Evolutionary conservation across 2,113 vertebrate species (phyloP).

Genomic region (Mixornis gularis): DNA sequence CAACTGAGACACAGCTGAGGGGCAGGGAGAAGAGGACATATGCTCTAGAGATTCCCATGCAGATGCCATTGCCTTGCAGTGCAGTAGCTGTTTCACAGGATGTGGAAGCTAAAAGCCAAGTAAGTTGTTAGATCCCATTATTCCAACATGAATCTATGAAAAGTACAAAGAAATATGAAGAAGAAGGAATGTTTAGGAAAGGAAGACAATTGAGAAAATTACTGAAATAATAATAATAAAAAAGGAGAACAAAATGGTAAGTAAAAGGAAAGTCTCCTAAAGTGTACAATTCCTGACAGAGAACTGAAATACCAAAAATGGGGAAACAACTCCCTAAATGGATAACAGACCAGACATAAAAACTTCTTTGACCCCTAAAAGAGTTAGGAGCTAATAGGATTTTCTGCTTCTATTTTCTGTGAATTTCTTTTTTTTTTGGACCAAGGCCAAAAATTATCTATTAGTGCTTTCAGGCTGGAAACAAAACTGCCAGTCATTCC

Average conservation of each 20-base stretch:
- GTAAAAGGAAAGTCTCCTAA: not conserved
- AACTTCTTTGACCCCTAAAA: not conserved
- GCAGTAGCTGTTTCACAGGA: not conserved
- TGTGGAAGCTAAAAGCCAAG: not conserved
- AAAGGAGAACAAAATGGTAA: not conserved
- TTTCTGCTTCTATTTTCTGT: not conserved
- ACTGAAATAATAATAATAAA: not conserved
- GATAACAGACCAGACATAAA: not conserved
- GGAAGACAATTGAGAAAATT: not conserved
- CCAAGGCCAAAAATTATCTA: slow-evolving; percentile 22
- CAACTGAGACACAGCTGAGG: not conserved
- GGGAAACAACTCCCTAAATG: not conserved
- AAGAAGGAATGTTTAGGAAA: not conserved
- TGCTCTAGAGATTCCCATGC: not conserved
- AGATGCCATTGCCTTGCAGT: not conserved
- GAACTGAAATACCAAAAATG: not conserved
- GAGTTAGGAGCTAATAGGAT: not conserved
- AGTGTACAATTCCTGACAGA: not conserved
- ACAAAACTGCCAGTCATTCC: slow-evolving; percentile 56
- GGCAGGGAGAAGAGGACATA: not conserved
- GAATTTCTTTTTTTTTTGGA: not conserved
- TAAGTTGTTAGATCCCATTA: not conserved
- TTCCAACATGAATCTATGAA: not conserved
- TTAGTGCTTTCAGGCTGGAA: slow-evolving; percentile 52
- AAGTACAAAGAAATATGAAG: not conserved